Base-by-base conservation (phyloP, 2,797 vertebrate species). In the Lerista edwardsae region DNA sequence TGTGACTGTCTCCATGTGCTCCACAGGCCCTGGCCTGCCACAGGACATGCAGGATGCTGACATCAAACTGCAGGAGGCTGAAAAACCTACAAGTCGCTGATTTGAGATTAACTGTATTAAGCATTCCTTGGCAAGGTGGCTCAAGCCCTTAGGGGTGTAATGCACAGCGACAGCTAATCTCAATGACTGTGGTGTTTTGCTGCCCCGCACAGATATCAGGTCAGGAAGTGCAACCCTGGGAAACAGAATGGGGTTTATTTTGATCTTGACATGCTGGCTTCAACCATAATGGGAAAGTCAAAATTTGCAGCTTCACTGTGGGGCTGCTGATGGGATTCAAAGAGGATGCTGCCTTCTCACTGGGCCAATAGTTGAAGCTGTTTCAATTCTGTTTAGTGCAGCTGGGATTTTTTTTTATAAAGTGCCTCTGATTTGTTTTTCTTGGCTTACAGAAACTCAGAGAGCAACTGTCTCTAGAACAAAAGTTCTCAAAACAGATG, bases 351-450 rank as follows among this genome's bases (percentile, higher is more conserved):
- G 34, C 55, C 72, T 68, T 55, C 80, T 76, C 68, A 82, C 31
- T 72, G 84, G 57, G 41, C 12, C 71, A 4, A 61, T 74, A n/a
- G 62, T 34, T 82, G 88, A 92, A 90, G 62, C 2, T 31, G 14
- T 87, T 75, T 84, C 67, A 12, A 34, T 87, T 79, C 36, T 47
- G 41, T 74, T 91, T 25, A 80, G 84, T 86, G 51, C 47, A 19
- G 10, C 17, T 82, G 34, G 6, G 67, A 86, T 61, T 25, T 84
- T 31, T 57, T 61, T 64, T 51, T 29, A 84, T 78, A 84, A 17
- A 55, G 25, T 12, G 12, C 44, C 65, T 73, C 3, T 0, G 0
- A 39, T 25, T 57, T 21, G 4, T 4, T 8, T 23, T 3, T 5
- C 6, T 11, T 15, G 9, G 3, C 69, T 44, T 34, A 67, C 31